Base-by-base conservation (phyloP, 2,797 vertebrate genomes). In the Fundulus diaphanus region DNA sequence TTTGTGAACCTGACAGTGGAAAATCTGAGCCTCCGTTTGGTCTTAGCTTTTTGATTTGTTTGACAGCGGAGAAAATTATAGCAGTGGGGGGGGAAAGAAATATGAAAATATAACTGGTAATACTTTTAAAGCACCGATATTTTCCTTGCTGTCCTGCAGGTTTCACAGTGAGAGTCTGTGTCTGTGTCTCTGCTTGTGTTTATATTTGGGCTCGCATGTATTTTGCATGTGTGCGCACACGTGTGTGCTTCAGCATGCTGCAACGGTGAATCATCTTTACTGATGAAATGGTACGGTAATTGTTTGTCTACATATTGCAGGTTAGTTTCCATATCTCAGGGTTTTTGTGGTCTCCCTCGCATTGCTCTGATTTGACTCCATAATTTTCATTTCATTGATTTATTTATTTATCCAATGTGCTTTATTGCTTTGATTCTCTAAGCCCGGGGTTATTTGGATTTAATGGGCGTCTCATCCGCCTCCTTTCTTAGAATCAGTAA, bases 41-140 rank as follows among this genome's bases (percentile, higher is more conserved):
- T 90, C 87, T 92, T 86, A 83, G 87, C 82, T 5, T 89, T 91
- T 91, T 93, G 90, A 93, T 93, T 93, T 94, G 92, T 94, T 94
- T 94, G 92, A 94, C 93, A 93, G 90, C 87, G 82, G 84, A 90
- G 92, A 93, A 92, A 94, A 93, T 92, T 93, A 92, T 90, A 93
- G 93, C 90, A 89, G 92, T 82, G 8, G 35, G 31, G 82, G 87
- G 83, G 87, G 87, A 91, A 91, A 92, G 87, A 92, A 93, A 92
- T 92, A 89, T 93, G 86, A 92, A 93, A 93, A 93, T 92, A 91
- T 90, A 81, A 89, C 85, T 87, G 76, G 85, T 92, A 90, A 92
- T 93, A 91, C 88, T 92, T 90, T 89, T 75, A 92, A 89, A 92
- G 92, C 89, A 90, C 77, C 74, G 79, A 88, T 91, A 86, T 89